phyloP scores from a whole-genome alignment of 2,797 vertebrate genomes.

The Psittacula echo region DNA sequence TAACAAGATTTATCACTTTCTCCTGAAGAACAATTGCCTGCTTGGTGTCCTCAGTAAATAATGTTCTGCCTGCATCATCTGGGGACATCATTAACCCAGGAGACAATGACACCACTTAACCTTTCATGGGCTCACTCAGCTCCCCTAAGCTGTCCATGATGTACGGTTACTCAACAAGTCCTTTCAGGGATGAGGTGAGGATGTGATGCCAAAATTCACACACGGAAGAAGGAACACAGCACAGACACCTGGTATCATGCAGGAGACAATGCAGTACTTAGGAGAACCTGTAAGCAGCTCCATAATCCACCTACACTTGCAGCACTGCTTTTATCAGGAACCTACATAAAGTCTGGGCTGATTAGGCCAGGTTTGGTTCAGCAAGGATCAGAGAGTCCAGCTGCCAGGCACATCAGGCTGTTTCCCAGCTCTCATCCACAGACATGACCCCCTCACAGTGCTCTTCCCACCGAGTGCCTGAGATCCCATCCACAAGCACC shows the following conservation, averaged over 20 bases:
- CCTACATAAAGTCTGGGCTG: not conserved
- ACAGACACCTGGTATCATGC: fast-evolving
- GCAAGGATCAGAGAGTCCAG: too few species aligned
- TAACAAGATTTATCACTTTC: constrained; percentile 69
- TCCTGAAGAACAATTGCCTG: constrained; percentile 52
- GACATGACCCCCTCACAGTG: fast-evolving
- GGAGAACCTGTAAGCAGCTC: not conserved
- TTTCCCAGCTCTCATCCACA: fast-evolving
- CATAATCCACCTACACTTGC: too few species aligned
- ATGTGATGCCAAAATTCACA: not conserved
- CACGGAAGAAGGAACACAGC: fast-evolving
- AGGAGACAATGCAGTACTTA: not conserved
- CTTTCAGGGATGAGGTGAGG: not conserved
- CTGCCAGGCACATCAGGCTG: fast-evolving
- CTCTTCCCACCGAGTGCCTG: fast-evolving
- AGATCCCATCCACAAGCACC: not conserved
- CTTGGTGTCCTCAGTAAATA: constrained; percentile 70
- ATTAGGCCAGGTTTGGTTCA: not conserved
- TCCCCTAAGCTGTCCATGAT: not conserved
- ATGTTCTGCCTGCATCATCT: constrained; percentile 44
- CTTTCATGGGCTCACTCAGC: not conserved
- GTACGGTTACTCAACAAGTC: not conserved
- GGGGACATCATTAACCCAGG: constrained; percentile 56
- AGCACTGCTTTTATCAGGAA: not conserved
- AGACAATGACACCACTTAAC: constrained; percentile 37